Evolutionary conservation across 2,888 invertebrate genomes (phyloP).

Genomic region (Macrosiphum euphorbiae): DNA sequence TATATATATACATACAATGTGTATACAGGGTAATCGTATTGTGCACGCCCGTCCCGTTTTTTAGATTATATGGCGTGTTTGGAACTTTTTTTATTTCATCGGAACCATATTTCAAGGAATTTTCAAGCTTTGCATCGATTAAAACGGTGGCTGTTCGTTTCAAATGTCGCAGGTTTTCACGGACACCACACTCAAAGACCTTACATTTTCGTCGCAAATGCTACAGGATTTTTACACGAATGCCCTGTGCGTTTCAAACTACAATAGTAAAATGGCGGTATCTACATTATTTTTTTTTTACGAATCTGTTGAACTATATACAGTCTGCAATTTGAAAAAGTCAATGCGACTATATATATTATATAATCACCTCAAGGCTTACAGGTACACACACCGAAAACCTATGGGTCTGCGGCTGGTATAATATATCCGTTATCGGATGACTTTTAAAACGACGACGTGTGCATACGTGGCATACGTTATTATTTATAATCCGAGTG

Average conservation of each 20-base stretch:
- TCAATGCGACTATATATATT: no score
- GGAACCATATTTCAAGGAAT: neutral
- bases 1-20: neutral
- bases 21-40: neutral
- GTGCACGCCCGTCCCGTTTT: neutral
- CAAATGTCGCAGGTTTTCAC: neutral
- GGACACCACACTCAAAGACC: no score
- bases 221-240: no score
- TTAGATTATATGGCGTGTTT: neutral
- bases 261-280: no score
- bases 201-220: no score
- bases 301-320: no score
- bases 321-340: no score
- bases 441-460: neutral
- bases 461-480: neutral
- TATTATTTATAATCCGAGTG: neutral
- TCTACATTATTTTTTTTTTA: no score
- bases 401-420: neutral
- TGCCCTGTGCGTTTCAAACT: no score
- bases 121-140: neutral
- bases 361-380: constrained; percentile 33
- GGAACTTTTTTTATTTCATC: no score
- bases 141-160: neutral
- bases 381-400: neutral
- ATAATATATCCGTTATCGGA: constrained; percentile 2